Percentiles rank a stretch among this genome's conserved stretches.
These are phyloP conservation scores for Cynodonichthys magdalenae DNA, from an alignment of 2,797 vertebrate species.

Conservation along the genomic window DNA sequence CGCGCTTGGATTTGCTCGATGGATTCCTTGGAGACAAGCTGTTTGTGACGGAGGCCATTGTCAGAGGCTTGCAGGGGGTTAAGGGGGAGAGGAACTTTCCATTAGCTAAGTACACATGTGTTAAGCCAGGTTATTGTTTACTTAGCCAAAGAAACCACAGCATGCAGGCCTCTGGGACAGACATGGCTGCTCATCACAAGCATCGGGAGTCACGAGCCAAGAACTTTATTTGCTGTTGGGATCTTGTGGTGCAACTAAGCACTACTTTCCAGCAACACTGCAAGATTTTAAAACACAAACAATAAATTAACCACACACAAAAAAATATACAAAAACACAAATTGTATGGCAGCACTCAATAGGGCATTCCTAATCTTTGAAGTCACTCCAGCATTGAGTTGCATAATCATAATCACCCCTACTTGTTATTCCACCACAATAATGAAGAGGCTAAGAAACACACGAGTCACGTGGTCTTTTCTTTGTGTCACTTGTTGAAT, in stretches of 20 bases:
- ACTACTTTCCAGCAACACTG: constrained; percentile 14
- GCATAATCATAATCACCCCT: constrained; percentile 71
- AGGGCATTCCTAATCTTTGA: constrained; percentile 52
- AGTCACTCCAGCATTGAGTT: constrained; percentile 61
- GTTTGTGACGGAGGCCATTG: constrained; percentile 72
- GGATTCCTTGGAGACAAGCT: constrained; percentile 69
- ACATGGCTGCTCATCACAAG: constrained; percentile 62
- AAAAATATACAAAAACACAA: neutral
- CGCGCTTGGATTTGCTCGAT: constrained; percentile 48
- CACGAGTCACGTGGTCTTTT: constrained; percentile 74
- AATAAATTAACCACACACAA: constrained; percentile 25
- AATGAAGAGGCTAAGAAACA: constrained; percentile 76
- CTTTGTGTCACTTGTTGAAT: constrained; percentile 84
- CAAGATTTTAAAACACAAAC: constrained; percentile 24
- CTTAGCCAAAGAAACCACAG: constrained; percentile 75
- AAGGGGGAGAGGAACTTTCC: constrained; percentile 76
- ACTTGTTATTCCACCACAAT: constrained; percentile 76
- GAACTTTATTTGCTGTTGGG: constrained; percentile 55
- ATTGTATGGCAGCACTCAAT: constrained; percentile 6
- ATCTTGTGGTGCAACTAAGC: constrained; percentile 39
- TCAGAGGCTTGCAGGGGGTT: constrained; percentile 64
- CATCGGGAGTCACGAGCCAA: constrained; percentile 57
- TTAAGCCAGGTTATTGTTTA: constrained; percentile 81
- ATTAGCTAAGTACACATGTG: constrained; percentile 81
- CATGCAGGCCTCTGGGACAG: constrained; percentile 54